Conservation (phyloP, 2,113 vertebrate species). For the Caranx melampygus region DNA sequence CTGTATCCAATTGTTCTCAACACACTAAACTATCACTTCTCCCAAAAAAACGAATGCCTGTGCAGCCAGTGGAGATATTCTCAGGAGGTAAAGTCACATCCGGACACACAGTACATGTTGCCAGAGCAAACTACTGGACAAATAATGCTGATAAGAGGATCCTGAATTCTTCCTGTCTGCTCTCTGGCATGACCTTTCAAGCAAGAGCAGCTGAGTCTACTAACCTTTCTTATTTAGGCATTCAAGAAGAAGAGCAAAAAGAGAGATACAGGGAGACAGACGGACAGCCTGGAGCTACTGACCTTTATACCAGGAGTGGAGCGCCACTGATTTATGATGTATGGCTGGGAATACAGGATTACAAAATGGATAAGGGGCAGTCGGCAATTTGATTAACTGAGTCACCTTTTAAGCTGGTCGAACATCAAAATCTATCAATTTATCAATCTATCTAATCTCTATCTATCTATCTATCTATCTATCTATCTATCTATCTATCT, state of each 20-base stretch:
- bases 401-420: conserved; percentile 52
- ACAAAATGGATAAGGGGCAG: conserved; percentile 44
- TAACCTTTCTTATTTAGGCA: conserved; percentile 80
- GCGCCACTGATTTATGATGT: conserved; percentile 70
- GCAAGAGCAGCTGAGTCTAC: conserved; percentile 67
- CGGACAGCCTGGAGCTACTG: conserved; percentile 77
- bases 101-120: conserved; percentile 34
- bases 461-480: too few relatives aligned
- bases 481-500: too few relatives aligned
- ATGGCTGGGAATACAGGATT: conserved; percentile 69
- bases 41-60: background rate
- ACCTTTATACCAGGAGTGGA: conserved; percentile 73
- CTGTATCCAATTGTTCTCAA: background rate
- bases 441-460: too few relatives aligned
- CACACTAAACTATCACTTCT: conserved; percentile 4
- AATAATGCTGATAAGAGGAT: conserved; percentile 63
- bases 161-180: conserved; percentile 55
- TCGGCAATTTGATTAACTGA: conserved; percentile 41
- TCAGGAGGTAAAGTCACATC: background rate
- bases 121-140: conserved; percentile 62
- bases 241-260: conserved; percentile 72
- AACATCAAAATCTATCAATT: background rate
- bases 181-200: conserved; percentile 73
- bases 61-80: conserved; percentile 13
- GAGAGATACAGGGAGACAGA: conserved; percentile 72